Evolutionary conservation across 2,113 vertebrate genomes (phyloP).

Genomic region (Cyanoliseus patagonus): DNA sequence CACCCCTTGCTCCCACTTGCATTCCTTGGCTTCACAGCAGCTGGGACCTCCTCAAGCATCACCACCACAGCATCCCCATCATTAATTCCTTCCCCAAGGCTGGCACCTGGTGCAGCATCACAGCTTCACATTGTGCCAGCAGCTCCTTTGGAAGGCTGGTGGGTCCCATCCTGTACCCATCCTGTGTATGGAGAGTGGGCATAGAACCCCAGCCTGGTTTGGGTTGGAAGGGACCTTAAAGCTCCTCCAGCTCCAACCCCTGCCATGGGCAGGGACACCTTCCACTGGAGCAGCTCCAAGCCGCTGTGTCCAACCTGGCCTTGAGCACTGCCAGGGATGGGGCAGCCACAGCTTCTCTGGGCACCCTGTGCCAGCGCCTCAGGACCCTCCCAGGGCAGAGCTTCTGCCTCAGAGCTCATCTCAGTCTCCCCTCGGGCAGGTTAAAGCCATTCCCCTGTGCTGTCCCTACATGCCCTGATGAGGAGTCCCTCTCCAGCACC

Average conservation of each 20-base stretch:
- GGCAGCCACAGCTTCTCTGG: too few relatives aligned
- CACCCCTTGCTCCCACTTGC: not conserved
- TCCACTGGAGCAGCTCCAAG: too few relatives aligned
- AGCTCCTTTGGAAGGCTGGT: fast-evolving
- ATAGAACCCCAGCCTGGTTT: too few relatives aligned
- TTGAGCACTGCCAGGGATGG: too few relatives aligned
- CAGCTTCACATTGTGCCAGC: fast-evolving
- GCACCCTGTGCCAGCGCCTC: too few relatives aligned
- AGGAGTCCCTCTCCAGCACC: not conserved
- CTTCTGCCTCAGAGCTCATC: not conserved
- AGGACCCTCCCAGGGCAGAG: not conserved
- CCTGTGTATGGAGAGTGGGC: too few relatives aligned
- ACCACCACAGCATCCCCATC: fast-evolving
- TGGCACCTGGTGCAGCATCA: fast-evolving
- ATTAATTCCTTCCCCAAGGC: not conserved
- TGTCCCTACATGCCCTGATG: not conserved
- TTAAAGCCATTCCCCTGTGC: not conserved
- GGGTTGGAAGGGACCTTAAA: too few relatives aligned
- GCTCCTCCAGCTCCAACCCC: too few relatives aligned
- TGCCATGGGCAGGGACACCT: too few relatives aligned
- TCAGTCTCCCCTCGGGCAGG: too few relatives aligned
- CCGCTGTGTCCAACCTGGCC: too few relatives aligned
- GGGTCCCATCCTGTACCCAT: not conserved
- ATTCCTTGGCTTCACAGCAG: fast-evolving
- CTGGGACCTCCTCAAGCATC: fast-evolving